Evolutionary conservation across 2,797 vertebrate genomes (phyloP), one percentile per base, ranked within the genome.

Genomic region (Poecilia gillii): DNA sequence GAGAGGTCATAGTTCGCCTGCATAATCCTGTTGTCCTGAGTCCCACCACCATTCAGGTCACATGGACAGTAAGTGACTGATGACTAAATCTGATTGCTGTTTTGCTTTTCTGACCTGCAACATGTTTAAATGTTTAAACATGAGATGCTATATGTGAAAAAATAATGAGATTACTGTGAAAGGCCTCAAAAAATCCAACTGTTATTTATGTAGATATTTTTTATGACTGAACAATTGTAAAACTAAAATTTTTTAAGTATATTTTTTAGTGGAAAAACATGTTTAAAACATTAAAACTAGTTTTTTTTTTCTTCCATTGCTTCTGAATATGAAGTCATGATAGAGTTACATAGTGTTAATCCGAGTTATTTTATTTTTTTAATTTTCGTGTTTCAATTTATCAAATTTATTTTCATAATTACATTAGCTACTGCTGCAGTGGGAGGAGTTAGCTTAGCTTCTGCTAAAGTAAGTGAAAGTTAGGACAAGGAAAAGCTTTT

Each of bases 1-100:
- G 99, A 0, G 98, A 99, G 0, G 98, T 99, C 85, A 96, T 99
- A 46, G 96, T 99, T 41, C 96, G 97, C 11, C 93, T 99, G 31
- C 99, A 99, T 85, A 98, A 96, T 88, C 99, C 98, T 0, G 96
- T 98, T 55, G 98, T 98, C 28, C 90, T 99, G 87, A 98, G 98
- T 55, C 97, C 99, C 57, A 99, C 98, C 0, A 96, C 97, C 11
- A 97, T 99, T 88, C 99, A 99, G 93, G 98, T 98, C 91, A 98
- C 99, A 1, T 99, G 99, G 99, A 99, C 96, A 45, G 99, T 99
- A 95, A 97, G 97, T 87, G 51, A 31, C 73, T 46, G 31, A 45
- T 80, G 3, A 71, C 77, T 20, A 28, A 53, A 33, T 43, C 59
- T n/a, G 25, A 55, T 36, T 55, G 45, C 45, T 16, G 1, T 47